Evolutionary conservation across 2,888 invertebrate genomes (phyloP).

Genomic region (Heliconius ismenius): DNA sequence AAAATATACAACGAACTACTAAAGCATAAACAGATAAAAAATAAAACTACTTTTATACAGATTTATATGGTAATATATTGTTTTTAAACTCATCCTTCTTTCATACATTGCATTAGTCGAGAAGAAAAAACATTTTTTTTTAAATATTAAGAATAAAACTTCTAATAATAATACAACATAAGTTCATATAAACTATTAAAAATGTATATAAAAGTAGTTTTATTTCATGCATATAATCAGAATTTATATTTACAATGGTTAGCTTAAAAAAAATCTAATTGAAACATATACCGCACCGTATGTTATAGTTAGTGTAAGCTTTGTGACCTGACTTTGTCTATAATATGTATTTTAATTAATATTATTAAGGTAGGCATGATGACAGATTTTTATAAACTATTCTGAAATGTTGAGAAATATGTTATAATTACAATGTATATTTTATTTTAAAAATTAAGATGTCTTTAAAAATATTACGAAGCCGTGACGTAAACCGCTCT

Average conservation of each 20-base stretch:
- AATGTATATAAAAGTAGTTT: slow-evolving; percentile 10
- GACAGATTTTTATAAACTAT: too few relatives aligned
- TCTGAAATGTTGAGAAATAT: too few relatives aligned
- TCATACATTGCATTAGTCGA: background rate
- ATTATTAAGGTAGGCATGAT: background rate
- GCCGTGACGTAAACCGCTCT: too few relatives aligned
- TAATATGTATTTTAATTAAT: background rate
- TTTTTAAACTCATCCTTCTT: background rate
- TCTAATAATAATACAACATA: too few relatives aligned
- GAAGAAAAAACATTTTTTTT: background rate
- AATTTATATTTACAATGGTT: slow-evolving; percentile 7
- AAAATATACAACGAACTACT: slow-evolving; percentile 13
- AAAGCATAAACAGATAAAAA: background rate
- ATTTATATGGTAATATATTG: background rate
- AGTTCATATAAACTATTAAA: background rate
- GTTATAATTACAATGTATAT: too few relatives aligned
- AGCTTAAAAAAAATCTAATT: background rate
- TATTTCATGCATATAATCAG: background rate
- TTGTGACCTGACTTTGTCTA: slow-evolving; percentile 21
- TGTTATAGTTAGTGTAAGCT: slow-evolving; percentile 15
- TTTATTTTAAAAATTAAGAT: too few relatives aligned
- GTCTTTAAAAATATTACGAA: too few relatives aligned
- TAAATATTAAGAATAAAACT: too few relatives aligned
- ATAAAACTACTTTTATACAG: slow-evolving; percentile 4
- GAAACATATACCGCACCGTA: slow-evolving; percentile 1